Base-by-base conservation (phyloP, 35 echinoderm and acorn worm species). In the Ptychodera flava region DNA sequence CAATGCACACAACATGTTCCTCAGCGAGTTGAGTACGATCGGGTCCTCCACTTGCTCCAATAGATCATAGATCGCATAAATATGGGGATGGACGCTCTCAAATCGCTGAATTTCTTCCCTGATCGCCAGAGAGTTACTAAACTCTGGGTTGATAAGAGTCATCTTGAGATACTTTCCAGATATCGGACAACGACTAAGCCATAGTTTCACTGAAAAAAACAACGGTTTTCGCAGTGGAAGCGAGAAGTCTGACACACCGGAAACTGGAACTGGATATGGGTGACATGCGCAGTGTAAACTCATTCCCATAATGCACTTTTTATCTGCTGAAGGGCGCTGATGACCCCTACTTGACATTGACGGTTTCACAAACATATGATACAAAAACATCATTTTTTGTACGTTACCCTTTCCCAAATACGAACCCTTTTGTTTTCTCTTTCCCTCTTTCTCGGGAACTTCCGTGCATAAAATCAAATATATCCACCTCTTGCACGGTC, bases 1-100 rank as follows among this genome's bases (percentile, higher is more conserved):
- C 95, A 80, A 97, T 97, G 53, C 92, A 97, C 30, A 97, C 92
- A 91, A 97, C 95, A 91, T 97, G 95, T 87, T 97, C 95, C 92
- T 81, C 31, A 94, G 77, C 81, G 91, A 92, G 29, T 94, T 92
- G 36, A 94, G 95, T 32, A 97, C 28, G 31, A 89, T 86, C 1
- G 95, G 92, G 37, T 97, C 95, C 14, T 97, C 95, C 31, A 94
- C 90, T 82, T 97, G 92, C 78, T 97, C 95, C 84, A 97, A 79
- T 78, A 97, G 79, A 87, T 97, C 95, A 78, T 97, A 94, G 85
- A 97, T 97, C 35, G 92, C 92, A 84, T 98, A 98, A 88, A 98
- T 98, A 86, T 98, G 95, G 31, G 95, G 95, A 88, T 98, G 95
- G 45, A 98, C 95, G 79, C 92, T 94, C 78, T 98, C 95, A 83